phyloP scores from a whole-genome alignment of 2,797 vertebrate genomes.

The Rallus crepitans region DNA sequence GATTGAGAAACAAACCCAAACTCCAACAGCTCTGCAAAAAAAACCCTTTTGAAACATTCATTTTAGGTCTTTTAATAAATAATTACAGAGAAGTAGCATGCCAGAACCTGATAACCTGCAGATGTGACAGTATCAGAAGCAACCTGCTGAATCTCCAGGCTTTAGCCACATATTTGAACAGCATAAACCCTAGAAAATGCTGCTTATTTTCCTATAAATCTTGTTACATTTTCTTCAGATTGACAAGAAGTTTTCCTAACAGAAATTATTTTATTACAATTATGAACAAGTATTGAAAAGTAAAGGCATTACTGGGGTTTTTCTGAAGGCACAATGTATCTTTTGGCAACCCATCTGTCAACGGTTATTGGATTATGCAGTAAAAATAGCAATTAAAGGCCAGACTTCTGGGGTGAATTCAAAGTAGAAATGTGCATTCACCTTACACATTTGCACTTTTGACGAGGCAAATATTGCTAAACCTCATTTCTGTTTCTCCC shows the following conservation, averaged over 20 bases:
- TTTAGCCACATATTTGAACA: not conserved
- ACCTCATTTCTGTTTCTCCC: not conserved
- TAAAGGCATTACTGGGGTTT: not conserved
- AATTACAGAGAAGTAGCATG: conserved; percentile 17
- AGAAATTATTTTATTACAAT: not conserved
- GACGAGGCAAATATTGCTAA: not conserved
- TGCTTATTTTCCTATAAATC: not conserved
- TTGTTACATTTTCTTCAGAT: not conserved
- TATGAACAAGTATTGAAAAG: not conserved
- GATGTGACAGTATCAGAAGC: not conserved
- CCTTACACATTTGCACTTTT: not conserved
- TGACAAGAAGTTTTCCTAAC: not conserved
- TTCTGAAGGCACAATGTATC: not conserved
- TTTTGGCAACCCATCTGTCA: not conserved
- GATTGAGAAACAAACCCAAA: not conserved
- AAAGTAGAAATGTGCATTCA: not conserved
- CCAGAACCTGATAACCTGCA: conserved; percentile 13
- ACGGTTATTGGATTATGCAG: not conserved
- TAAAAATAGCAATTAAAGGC: not conserved
- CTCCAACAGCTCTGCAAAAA: not conserved
- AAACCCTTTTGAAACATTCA: conserved; percentile 24
- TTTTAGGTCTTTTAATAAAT: conserved; percentile 38
- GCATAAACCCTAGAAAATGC: not conserved
- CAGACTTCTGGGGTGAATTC: not conserved
- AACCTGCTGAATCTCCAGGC: not conserved